These are phyloP conservation scores for Caranx melampygus DNA, from an alignment of 2,113 vertebrate genomes.

Conservation along the genomic window DNA sequence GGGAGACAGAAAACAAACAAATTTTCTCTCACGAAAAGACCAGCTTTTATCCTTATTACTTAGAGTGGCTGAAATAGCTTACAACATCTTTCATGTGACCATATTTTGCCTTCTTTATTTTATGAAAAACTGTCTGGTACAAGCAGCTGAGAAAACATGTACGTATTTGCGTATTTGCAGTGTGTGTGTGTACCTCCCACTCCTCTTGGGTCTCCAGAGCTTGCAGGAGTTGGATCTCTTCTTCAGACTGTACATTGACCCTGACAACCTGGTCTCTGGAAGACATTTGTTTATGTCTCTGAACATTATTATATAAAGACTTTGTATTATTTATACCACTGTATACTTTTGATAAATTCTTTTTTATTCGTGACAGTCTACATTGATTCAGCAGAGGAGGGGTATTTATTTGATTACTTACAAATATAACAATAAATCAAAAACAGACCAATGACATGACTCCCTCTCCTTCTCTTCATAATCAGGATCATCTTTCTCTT, in stretches of 20 bases:
- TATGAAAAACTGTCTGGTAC: not conserved
- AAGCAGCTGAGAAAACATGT: conserved; percentile 19
- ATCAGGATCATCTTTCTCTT: conserved; percentile 13
- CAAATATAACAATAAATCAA: conserved; percentile 13
- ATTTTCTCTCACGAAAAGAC: no score
- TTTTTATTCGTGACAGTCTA: not conserved
- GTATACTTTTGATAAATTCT: not conserved
- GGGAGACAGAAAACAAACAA: no score
- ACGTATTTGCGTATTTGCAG: not conserved
- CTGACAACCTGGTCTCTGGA: conserved; percentile 80
- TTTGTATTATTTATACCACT: not conserved
- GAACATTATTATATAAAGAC: not conserved
- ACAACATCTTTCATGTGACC: no score
- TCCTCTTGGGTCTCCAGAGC: conserved; percentile 63
- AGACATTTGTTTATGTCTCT: conserved; percentile 3
- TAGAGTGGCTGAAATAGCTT: no score
- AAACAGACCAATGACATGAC: not conserved
- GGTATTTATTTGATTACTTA: not conserved
- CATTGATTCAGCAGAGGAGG: not conserved
- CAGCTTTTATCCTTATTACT: no score
- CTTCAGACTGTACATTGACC: conserved; percentile 68
- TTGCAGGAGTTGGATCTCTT: conserved; percentile 71
- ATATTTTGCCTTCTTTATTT: not conserved
- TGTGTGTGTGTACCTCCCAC: conserved; percentile 55
- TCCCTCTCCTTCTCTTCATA: not conserved